Base-by-base conservation (phyloP, 2,888 invertebrate species). In the Melinaea menophilus region DNA sequence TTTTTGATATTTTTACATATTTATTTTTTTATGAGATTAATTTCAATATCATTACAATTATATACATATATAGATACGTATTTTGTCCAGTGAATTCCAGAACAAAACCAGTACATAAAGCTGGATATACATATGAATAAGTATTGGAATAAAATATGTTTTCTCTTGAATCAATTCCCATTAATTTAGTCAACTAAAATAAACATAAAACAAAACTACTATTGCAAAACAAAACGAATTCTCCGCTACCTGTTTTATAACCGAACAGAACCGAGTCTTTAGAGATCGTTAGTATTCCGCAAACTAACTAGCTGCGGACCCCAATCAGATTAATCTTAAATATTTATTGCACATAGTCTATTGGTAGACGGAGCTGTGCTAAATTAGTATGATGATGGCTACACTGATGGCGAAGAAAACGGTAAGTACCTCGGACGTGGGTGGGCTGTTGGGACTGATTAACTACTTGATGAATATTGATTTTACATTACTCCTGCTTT, bases 321-420 rank as follows among this genome's bases (percentile, higher is more conserved):
- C 79, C 83, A 85, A 90, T 90, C 90, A 84, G 89, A 89, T 89
- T 87, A 87, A 88, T 88, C 86, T 88, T 87, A 89, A 90, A 90
- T 90, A 90, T 90, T 90, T 90, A 90, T 90, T 90, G 86, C 87
- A 82, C 86, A 89, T 81, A 82, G 82, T 79, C 79, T 77, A 82
- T 82, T 84, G 84, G 86, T 80, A 85, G 81, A 79, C 79, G 79
- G 79, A 81, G 82, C 74, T 81, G 76, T 72, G 79, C 71, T 82
- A 83, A 89, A 90, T 90, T 90, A 88, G 90, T 89, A 90, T 90
- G 84, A 87, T 78, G 85, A 88, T 89, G 84, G 82, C 75, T 79
- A 75, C 82, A 74, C 84, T 79, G 89, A 88, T 90, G 88, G 84
- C 85, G 83, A 84, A 80, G 85, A 83, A 82, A 88, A 87, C 84